Conservation (phyloP, 2,888 invertebrate genomes). For the Drosophila imparisetae region DNA sequence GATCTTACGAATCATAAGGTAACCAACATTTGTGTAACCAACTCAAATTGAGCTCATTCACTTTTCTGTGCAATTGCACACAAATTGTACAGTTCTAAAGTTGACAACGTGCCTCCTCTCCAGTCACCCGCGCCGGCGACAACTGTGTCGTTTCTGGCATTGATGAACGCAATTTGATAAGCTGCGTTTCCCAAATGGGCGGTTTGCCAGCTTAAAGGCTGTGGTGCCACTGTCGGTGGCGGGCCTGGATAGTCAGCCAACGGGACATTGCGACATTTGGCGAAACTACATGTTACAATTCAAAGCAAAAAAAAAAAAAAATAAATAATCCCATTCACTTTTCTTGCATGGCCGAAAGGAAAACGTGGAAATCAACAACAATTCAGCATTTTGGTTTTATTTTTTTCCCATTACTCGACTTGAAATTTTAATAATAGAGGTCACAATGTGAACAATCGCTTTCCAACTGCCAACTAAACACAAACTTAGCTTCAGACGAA, state of each 20-base stretch:
- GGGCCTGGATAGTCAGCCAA: constrained; percentile 21
- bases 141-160: constrained; percentile 52
- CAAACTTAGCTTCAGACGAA: constrained; percentile 15
- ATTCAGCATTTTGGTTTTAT: constrained; percentile 41
- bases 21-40: background rate
- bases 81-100: constrained; percentile 38
- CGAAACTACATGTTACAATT: constrained; percentile 51
- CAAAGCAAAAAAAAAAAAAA: constrained; percentile 2
- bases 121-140: background rate
- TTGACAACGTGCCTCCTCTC: constrained; percentile 44
- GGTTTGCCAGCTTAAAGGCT: constrained; percentile 36
- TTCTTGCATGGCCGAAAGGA: constrained; percentile 56
- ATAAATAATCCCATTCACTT: constrained; percentile 64
- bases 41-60: constrained; percentile 35
- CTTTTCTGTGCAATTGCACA: constrained; percentile 26
- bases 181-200: constrained; percentile 47
- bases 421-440: constrained; percentile 35
- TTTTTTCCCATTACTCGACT: constrained; percentile 45
- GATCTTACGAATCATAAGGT: background rate
- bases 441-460: constrained; percentile 26
- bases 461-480: constrained; percentile 25
- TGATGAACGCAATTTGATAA: constrained; percentile 69
- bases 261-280: constrained; percentile 70
- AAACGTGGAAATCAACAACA: constrained; percentile 70
- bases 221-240: constrained; percentile 32